These are phyloP conservation scores for Lithophane semibrunnea DNA, from an alignment of 2,888 invertebrate species.

Conservation along the genomic window DNA sequence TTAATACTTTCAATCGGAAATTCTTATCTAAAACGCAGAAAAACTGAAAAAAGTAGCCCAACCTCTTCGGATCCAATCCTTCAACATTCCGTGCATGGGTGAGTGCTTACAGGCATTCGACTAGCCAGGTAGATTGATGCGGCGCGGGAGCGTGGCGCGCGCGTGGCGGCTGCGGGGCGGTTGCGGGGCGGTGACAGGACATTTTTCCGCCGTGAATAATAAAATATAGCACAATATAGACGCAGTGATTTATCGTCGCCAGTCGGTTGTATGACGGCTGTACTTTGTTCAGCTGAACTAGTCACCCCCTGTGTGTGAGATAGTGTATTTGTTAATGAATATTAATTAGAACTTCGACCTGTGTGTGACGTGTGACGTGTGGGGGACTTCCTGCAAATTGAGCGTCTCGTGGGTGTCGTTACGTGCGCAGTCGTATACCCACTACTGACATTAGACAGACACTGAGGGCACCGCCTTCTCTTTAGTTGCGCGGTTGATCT, in stretches of 20 bases:
- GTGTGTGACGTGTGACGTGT: slow-evolving; percentile 10
- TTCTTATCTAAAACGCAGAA: slow-evolving; percentile 26
- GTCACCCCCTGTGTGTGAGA: not conserved
- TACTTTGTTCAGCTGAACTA: slow-evolving; percentile 44
- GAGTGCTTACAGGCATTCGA: slow-evolving; percentile 38
- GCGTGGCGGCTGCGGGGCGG: slow-evolving; percentile 17
- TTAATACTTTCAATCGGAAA: slow-evolving; percentile 20
- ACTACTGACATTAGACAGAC: not conserved
- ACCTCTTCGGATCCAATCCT: slow-evolving; percentile 12
- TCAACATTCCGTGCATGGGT: slow-evolving; percentile 38
- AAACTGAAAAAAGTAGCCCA: not conserved
- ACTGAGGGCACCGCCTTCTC: not conserved
- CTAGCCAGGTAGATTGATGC: slow-evolving; percentile 46
- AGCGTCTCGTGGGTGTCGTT: slow-evolving; percentile 8
- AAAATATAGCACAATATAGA: slow-evolving; percentile 49
- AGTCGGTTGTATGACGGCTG: slow-evolving; percentile 56
- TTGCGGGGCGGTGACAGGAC: slow-evolving; percentile 44
- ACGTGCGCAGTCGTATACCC: not conserved
- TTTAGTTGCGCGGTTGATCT: not conserved
- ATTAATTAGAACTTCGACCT: slow-evolving; percentile 38
- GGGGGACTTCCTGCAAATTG: not conserved
- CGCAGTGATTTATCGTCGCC: slow-evolving; percentile 65
- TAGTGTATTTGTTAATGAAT: slow-evolving; percentile 38
- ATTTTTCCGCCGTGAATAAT: slow-evolving; percentile 61
- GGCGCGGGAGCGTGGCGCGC: not conserved